phyloP scores from a whole-genome alignment of 2,113 vertebrate species.

The Tautogolabrus adspersus region DNA sequence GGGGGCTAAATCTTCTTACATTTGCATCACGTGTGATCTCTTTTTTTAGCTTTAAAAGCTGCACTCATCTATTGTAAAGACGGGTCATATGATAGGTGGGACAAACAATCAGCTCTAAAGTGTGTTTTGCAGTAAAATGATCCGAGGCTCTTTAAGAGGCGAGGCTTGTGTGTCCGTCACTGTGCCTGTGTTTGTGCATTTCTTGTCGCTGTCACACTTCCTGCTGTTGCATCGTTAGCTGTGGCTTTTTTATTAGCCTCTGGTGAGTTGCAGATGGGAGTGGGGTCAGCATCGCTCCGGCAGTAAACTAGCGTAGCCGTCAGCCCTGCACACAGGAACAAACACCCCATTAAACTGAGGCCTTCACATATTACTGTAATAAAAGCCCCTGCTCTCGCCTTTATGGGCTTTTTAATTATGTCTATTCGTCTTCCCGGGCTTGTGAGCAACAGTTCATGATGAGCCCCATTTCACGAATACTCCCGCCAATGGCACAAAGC shows the following conservation, averaged over 20 bases:
- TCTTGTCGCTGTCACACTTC: conserved; percentile 48
- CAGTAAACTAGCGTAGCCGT: conserved; percentile 58
- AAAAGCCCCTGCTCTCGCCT: conserved; percentile 71
- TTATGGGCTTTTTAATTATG: conserved; percentile 84
- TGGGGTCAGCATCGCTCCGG: conserved; percentile 40
- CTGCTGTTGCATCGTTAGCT: conserved; percentile 66
- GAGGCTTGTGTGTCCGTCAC: conserved; percentile 26
- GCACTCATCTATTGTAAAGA: too few relatives aligned
- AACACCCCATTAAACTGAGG: conserved; percentile 79
- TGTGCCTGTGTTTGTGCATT: conserved; percentile 9
- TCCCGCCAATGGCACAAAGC: conserved; percentile 47
- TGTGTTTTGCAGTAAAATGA: not conserved
- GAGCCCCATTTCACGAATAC: conserved; percentile 66
- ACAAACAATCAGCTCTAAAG: too few relatives aligned
- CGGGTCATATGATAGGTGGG: too few relatives aligned
- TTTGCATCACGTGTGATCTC: too few relatives aligned
- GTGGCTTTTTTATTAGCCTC: conserved; percentile 71
- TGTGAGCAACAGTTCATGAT: conserved; percentile 73
- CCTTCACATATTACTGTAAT: conserved; percentile 80
- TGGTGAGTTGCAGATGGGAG: conserved; percentile 43
- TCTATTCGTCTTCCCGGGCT: conserved; percentile 80
- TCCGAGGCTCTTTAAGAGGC: conserved; percentile 1
- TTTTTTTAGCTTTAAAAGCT: too few relatives aligned
- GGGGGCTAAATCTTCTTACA: too few relatives aligned
- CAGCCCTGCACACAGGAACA: conserved; percentile 68